These are phyloP conservation scores for Drosophila ercepeae DNA, from an alignment of 1,140 invertebrate species.

Conservation along the genomic window DNA sequence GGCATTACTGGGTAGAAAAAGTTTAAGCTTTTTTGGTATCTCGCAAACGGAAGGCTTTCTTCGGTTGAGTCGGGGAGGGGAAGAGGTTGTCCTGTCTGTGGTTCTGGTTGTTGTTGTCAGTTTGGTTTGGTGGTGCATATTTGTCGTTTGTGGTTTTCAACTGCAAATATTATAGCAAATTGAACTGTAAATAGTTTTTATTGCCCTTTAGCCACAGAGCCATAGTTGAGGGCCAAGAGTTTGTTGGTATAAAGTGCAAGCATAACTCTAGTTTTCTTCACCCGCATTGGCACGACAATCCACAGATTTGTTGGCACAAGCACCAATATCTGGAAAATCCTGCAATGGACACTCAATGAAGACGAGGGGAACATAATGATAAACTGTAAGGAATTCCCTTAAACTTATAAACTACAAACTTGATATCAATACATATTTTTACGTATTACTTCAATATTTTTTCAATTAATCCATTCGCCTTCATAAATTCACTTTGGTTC, in stretches of 20 bases:
- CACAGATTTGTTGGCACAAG: constrained; percentile 12
- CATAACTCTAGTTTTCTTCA: constrained; percentile 55
- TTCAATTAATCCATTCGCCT: constrained; percentile 1
- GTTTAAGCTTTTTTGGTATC: constrained; percentile 58
- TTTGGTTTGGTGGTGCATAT: constrained; percentile 60
- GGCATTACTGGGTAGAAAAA: constrained; percentile 31
- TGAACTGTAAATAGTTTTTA: constrained; percentile 81
- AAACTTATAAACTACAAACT: background rate
- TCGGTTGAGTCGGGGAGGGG: background rate
- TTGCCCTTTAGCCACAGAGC: constrained; percentile 60
- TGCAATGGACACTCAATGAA: constrained; percentile 51
- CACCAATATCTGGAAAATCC: constrained; percentile 5
- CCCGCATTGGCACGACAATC: constrained; percentile 9
- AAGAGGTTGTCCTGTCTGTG: constrained; percentile 44
- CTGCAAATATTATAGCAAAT: constrained; percentile 81
- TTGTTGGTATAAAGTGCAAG: constrained; percentile 29
- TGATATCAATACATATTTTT: background rate
- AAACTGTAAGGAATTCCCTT: constrained; percentile 28
- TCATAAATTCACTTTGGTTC: constrained; percentile 23
- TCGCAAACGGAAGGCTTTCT: constrained; percentile 26
- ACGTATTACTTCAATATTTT: background rate
- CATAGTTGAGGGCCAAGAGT: constrained; percentile 26
- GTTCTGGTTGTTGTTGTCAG: constrained; percentile 50
- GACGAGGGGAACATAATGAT: constrained; percentile 61
- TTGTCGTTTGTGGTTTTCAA: constrained; percentile 71